These are phyloP conservation scores for Pissodes strobi DNA, from an alignment of 1,140 invertebrate genomes.

Conservation along the genomic window DNA sequence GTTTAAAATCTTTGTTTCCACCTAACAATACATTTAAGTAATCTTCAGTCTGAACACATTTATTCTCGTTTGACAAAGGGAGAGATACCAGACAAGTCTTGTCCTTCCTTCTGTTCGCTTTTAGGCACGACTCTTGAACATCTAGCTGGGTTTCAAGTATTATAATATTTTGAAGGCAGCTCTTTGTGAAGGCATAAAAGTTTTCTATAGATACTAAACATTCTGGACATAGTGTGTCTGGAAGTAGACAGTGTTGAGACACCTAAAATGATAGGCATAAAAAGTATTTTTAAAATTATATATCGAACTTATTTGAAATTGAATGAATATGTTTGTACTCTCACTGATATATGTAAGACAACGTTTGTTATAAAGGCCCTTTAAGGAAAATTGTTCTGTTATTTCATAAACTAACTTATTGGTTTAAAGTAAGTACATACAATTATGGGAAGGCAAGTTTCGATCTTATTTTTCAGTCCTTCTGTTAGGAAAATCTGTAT, in stretches of 20 bases:
- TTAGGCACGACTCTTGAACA: conserved; percentile 47
- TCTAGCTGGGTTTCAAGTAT: conserved; percentile 51
- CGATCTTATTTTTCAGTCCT: conserved; percentile 52
- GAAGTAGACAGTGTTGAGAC: conserved; percentile 47
- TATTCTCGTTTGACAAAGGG: conserved; percentile 22
- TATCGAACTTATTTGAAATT: too few relatives aligned
- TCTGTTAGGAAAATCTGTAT: conserved; percentile 52
- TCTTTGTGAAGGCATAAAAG: conserved; percentile 52
- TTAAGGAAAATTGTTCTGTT: too few relatives aligned
- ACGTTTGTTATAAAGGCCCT: too few relatives aligned
- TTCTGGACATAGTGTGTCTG: conserved; percentile 50
- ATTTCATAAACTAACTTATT: too few relatives aligned
- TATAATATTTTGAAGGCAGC: conserved; percentile 52
- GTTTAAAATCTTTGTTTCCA: conserved; percentile 31
- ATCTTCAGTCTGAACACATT: conserved; percentile 46
- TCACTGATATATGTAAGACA: too few relatives aligned
- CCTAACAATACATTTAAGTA: conserved; percentile 37
- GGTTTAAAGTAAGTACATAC: too few relatives aligned
- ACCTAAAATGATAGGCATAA: conserved; percentile 42
- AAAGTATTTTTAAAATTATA: conserved; percentile 25
- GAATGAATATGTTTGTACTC: too few relatives aligned
- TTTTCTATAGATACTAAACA: conserved; percentile 48
- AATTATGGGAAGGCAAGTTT: conserved; percentile 54
- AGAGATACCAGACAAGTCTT: conserved; percentile 39
- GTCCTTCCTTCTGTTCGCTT: conserved; percentile 48